Evolutionary conservation across 2,797 vertebrate genomes (phyloP), one percentile per base, ranked within the genome.

Genomic region (Naso thynnoides): DNA sequence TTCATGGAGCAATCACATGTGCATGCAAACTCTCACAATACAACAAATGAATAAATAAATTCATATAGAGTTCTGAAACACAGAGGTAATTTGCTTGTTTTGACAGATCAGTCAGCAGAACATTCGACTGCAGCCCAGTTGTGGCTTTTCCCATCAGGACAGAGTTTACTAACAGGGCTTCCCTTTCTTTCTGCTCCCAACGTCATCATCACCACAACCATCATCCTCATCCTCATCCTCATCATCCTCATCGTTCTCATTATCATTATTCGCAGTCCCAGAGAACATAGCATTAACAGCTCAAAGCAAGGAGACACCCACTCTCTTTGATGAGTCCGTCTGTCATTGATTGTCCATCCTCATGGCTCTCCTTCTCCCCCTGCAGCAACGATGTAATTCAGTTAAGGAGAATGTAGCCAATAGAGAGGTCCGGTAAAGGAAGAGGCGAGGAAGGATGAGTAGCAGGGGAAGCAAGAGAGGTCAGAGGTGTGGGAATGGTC

Each of bases 401-500:
- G 73, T 90, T 89, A 87, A 36, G 39, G 63, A 83, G 63, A 90
- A 90, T 72, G 77, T 76, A 85, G 71, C 84, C 74, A 76, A 70
- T 36, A 62, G 64, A 79, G 62, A 69, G 56, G 59, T 59, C 55
- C 11, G 21, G 5, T 55, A 68, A 79, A 78, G 2, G 36, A 29
- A 58, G 36, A 65, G 50, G 77, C 14, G 39, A 80, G 84, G 76
- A 79, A 54, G 65, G 77, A 88, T 70, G 84, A 78, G 62, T 63
- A 78, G 65, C 26, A 8, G 42, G 76, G 61, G 71, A 49, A 79
- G 52, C 60, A 72, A 73, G 57, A 74, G 47, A 73, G 56, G 88
- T 93, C 88, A 90, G 80, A 84, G 86, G 83, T 88, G 84, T 79
- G 72, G 70, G 65, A 85, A 81, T 24, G 79, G 83, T 85, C 79